Conservation (phyloP, 2,113 vertebrate genomes). For the Hippoglossus stenolepis region DNA sequence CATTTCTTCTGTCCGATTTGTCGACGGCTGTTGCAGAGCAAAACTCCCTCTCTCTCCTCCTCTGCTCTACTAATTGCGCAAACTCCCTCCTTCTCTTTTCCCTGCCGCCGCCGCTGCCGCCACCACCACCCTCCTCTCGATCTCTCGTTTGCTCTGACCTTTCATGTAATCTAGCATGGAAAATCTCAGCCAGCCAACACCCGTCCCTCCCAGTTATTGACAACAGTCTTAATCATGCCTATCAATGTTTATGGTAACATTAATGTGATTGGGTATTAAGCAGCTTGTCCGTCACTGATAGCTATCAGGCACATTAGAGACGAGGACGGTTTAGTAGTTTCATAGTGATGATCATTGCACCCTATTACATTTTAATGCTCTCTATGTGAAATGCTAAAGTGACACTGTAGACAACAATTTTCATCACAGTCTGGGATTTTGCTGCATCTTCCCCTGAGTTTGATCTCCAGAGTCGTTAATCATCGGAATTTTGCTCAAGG, state of each 20-base stretch:
- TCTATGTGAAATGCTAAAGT: conserved; percentile 4
- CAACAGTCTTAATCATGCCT: conserved; percentile 61
- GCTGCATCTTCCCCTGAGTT: conserved; percentile 21
- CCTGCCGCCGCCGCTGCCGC: not conserved
- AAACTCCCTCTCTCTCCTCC: not conserved
- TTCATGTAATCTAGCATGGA: conserved; percentile 73
- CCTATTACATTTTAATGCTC: not conserved
- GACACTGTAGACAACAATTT: conserved; percentile 1
- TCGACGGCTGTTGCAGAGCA: conserved; percentile 61
- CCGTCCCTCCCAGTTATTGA: conserved; percentile 56
- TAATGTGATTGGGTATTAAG: conserved; percentile 51
- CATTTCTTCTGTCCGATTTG: conserved; percentile 59
- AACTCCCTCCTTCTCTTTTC: conserved; percentile 5
- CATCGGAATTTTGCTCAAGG: conserved; percentile 27
- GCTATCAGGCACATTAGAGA: conserved; percentile 42
- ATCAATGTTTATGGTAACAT: conserved; percentile 61
- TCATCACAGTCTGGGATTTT: conserved; percentile 6
- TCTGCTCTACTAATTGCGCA: not conserved
- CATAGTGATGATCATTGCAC: not conserved
- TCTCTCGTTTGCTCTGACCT: conserved; percentile 65
- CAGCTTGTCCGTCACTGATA: conserved; percentile 50
- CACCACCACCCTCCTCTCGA: not conserved
- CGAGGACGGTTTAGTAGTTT: conserved; percentile 1
- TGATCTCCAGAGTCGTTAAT: conserved; percentile 10
- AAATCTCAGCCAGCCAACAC: conserved; percentile 41